phyloP scores from a whole-genome alignment of 2,797 vertebrate species.

The Triplophysa bombifrons region DNA sequence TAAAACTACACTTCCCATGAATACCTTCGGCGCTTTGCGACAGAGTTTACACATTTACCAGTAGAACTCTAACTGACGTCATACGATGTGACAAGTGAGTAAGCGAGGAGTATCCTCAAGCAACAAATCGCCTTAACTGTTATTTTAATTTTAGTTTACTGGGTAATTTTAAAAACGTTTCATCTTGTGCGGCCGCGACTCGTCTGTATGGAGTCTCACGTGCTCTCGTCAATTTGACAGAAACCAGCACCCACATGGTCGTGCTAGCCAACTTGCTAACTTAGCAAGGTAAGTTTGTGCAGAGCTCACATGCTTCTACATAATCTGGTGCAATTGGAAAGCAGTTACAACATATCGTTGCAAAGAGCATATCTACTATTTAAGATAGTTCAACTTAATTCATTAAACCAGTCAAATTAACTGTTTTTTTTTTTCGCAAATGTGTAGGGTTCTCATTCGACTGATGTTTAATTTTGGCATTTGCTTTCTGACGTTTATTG shows the following conservation, averaged over 20 bases:
- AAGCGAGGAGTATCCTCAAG: neutral
- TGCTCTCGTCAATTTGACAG: neutral
- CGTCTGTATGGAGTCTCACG: neutral
- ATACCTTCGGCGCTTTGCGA: slow-evolving; percentile 12
- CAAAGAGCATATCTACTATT: too few species aligned
- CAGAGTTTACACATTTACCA: neutral
- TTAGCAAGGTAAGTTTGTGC: slow-evolving; percentile 14
- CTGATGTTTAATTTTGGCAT: too few species aligned
- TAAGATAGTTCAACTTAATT: too few species aligned
- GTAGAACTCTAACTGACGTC: neutral
- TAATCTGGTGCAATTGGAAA: neutral
- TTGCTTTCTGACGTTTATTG: too few species aligned
- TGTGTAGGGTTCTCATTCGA: too few species aligned
- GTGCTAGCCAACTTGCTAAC: slow-evolving; percentile 10
- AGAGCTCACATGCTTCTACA: neutral
- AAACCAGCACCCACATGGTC: neutral
- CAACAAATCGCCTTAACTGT: too few species aligned
- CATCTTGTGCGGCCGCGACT: too few species aligned
- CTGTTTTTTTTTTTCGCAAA: too few species aligned
- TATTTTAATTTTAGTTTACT: neutral
- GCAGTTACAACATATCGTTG: too few species aligned
- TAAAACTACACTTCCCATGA: slow-evolving; percentile 49
- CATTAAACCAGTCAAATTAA: too few species aligned
- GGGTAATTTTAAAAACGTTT: too few species aligned
- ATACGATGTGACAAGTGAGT: neutral